A percentile compares a stretch with the other conserved stretches of the same genome.
phyloP scores from a whole-genome alignment of 2,113 vertebrate genomes.

The Pagrus major region DNA sequence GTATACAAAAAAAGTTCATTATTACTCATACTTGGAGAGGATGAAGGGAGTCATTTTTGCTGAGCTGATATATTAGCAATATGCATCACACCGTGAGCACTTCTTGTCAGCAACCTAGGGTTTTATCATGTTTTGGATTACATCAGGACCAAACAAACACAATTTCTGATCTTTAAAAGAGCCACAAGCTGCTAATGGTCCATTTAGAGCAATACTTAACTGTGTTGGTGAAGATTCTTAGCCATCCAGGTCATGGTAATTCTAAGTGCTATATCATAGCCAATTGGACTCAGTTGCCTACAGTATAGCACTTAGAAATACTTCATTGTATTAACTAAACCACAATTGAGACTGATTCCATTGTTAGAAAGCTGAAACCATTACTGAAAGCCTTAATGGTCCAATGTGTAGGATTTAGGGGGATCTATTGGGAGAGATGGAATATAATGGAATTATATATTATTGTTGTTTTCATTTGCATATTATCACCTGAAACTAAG shows the following conservation, averaged over 20 bases:
- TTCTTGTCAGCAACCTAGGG: neutral
- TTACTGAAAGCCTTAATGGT: neutral
- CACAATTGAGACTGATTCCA: too few relatives aligned
- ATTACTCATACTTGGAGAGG: neutral
- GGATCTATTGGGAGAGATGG: too few relatives aligned
- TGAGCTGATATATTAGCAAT: neutral
- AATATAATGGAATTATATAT: too few relatives aligned
- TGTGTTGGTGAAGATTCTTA: too few relatives aligned
- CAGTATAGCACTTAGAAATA: too few relatives aligned
- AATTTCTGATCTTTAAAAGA: neutral
- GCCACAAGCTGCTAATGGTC: neutral
- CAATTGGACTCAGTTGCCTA: too few relatives aligned
- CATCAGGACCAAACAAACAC: neutral
- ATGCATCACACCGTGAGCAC: constrained; percentile 16
- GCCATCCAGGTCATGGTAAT: too few relatives aligned
- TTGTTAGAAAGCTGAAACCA: neutral
- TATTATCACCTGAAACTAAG: too few relatives aligned
- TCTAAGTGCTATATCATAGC: too few relatives aligned
- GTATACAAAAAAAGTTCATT: neutral
- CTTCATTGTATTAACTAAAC: neutral
- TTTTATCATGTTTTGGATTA: neutral
- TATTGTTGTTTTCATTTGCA: too few relatives aligned
- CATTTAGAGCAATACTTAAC: neutral
- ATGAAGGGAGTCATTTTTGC: neutral
- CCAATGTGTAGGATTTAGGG: too few relatives aligned